phyloP scores from a whole-genome alignment of 92 coral and sea anemone species.

The Zoanthus gigantus region DNA sequence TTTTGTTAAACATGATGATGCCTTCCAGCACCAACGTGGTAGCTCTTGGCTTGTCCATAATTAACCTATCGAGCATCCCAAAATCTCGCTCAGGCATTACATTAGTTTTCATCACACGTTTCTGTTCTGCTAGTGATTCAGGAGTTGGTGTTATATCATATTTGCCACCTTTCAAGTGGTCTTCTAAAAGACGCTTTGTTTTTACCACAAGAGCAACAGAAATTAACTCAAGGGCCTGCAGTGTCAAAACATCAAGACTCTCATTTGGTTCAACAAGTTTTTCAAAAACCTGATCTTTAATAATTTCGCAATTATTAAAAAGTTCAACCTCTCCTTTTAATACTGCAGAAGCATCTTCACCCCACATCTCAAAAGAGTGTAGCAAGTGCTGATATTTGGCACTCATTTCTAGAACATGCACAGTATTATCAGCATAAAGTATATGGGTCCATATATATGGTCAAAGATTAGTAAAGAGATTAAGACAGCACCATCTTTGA shows the following conservation, averaged over 20 bases:
- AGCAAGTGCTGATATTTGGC: slow-evolving; percentile 49
- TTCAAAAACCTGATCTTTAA: slow-evolving; percentile 44
- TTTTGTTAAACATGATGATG: slow-evolving; percentile 38
- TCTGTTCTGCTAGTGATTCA: background rate
- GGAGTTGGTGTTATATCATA: slow-evolving; percentile 4
- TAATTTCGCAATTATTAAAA: slow-evolving; percentile 37
- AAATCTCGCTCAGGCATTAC: slow-evolving; percentile 33
- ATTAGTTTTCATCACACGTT: slow-evolving; percentile 34
- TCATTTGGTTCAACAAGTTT: slow-evolving; percentile 50
- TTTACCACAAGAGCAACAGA: slow-evolving; percentile 31
- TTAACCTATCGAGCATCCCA: slow-evolving; percentile 31
- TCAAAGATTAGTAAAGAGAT: no score
- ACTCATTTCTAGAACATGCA: slow-evolving; percentile 41
- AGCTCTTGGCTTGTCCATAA: slow-evolving; percentile 37
- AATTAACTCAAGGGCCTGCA: slow-evolving; percentile 47
- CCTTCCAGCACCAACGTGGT: slow-evolving; percentile 42
- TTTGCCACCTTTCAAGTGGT: slow-evolving; percentile 29
- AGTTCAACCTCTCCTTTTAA: slow-evolving; percentile 45
- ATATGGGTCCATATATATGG: no score
- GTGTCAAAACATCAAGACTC: slow-evolving; percentile 50
- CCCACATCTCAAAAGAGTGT: slow-evolving; percentile 54
- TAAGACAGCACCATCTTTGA: no score
- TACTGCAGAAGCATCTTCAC: slow-evolving; percentile 47
- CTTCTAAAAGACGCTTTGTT: slow-evolving; percentile 21
- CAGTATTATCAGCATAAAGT: background rate